Evolutionary conservation across 2,888 invertebrate species (phyloP), one percentile per base, ranked within the genome.

Genomic region (Netelia inedita): DNA sequence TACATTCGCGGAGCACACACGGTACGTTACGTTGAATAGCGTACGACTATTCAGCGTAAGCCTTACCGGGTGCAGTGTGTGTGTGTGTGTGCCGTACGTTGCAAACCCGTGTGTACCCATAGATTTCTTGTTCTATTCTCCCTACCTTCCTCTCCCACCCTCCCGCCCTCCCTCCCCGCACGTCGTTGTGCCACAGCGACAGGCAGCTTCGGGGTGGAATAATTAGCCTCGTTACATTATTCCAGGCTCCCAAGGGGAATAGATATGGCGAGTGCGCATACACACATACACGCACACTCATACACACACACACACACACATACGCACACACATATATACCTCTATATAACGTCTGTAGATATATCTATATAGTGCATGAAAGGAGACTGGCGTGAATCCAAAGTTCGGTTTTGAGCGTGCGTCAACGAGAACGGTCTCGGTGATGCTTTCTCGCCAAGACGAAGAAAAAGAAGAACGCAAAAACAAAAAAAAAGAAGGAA

Each of bases 221-320:
- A 84, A 86, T 86, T 82, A 86, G 79, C 68, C 82, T 76, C 79
- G 74, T 73, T 84, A 84, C 72, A 84, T 79, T 79, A 82, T 86
- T 79, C 55, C 82, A 75, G 66, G 69, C 79, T 81, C 82, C 72
- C 69, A 85, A 78, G 68, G 55, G 84, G 53, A 81, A 79, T 79
- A 75, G 74, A 76, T 55, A 69, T 28, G 10, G 10, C 46, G 46
- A 14, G 14, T 46, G 11, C 14, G 3, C 46, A 46, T 11, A 46
- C 46, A 46, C 11, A 9, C 0, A 46, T 46, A 46, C 14, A 46
- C 14, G 10, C 14, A 46, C 14, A 1, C 11, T 2, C 3, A 46
- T 6, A 46, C 3, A 46, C 3, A 46, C 3, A 11, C 3, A 46
- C 9, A 41, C 9, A 41, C 9, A 41, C 9, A 41, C 9, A 41